Conservation (phyloP, 2,888 invertebrate genomes). For the Carabus problematicus region DNA sequence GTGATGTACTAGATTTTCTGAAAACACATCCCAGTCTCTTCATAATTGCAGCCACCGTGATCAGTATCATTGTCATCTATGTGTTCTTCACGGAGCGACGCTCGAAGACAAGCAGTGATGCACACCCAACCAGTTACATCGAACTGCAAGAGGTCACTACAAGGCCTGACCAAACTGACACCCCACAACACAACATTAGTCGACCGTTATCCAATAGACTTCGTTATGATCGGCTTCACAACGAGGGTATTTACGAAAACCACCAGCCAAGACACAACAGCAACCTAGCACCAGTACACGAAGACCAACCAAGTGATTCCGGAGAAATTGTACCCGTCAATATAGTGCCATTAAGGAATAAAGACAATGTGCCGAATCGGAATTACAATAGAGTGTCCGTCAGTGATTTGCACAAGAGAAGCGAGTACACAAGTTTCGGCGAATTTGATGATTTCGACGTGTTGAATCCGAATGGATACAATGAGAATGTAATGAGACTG, state of each 20-base stretch:
- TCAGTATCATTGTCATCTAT: constrained; percentile 23
- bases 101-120: neutral
- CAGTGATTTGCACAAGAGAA: constrained; percentile 17
- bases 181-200: too few species aligned
- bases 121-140: neutral
- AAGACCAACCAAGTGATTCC: neutral
- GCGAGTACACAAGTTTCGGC: constrained; percentile 20
- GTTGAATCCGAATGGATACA: constrained; percentile 14
- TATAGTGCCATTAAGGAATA: neutral
- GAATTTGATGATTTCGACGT: constrained; percentile 34
- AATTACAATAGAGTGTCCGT: constrained; percentile 23
- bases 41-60: constrained; percentile 19
- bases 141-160: neutral
- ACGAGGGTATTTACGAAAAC: neutral
- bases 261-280: neutral
- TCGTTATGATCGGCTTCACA: neutral
- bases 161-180: neutral
- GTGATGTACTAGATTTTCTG: constrained; percentile 7
- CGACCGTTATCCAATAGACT: neutral
- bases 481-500: constrained; percentile 7
- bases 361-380: neutral
- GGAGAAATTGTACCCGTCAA: neutral
- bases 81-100: constrained; percentile 18
- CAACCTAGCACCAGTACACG: neutral
- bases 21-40: constrained; percentile 28